Conservation (phyloP, 2,797 vertebrate species). For the Moxostoma hubbsi region DNA sequence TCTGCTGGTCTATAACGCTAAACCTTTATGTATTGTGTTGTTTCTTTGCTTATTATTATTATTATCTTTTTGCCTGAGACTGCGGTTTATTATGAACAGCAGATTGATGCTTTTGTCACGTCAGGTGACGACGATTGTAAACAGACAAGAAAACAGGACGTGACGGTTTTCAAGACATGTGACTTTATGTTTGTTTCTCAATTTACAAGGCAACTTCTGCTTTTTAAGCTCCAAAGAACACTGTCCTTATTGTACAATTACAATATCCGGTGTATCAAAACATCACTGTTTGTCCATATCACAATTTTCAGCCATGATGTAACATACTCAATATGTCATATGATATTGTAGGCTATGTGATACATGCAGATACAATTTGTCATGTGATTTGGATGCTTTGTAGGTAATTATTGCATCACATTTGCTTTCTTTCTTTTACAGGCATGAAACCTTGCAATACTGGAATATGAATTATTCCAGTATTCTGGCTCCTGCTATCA, state of each 20-base stretch:
- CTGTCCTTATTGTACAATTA: slow-evolving; percentile 18
- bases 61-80: neutral
- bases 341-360: too few relatives aligned
- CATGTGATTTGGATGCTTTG: too few relatives aligned
- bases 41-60: neutral
- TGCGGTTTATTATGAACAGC: neutral
- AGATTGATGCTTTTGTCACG: neutral
- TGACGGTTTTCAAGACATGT: slow-evolving; percentile 31
- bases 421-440: too few relatives aligned
- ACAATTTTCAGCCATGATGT: neutral
- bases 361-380: too few relatives aligned
- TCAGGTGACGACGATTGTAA: neutral
- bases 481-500: too few relatives aligned
- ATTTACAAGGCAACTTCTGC: slow-evolving; percentile 22
- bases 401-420: too few relatives aligned
- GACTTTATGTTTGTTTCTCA: slow-evolving; percentile 29
- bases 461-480: too few relatives aligned
- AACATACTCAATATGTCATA: neutral
- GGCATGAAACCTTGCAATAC: too few relatives aligned
- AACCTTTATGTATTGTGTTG: neutral
- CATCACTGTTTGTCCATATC: too few relatives aligned
- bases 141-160: slow-evolving; percentile 1
- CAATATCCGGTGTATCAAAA: too few relatives aligned
- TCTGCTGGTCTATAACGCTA: neutral
- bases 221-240: slow-evolving; percentile 4